Evolutionary conservation across 2,797 vertebrate species (phyloP), one percentile per base, ranked within the genome.

Genomic region (Hippoglossus hippoglossus): DNA sequence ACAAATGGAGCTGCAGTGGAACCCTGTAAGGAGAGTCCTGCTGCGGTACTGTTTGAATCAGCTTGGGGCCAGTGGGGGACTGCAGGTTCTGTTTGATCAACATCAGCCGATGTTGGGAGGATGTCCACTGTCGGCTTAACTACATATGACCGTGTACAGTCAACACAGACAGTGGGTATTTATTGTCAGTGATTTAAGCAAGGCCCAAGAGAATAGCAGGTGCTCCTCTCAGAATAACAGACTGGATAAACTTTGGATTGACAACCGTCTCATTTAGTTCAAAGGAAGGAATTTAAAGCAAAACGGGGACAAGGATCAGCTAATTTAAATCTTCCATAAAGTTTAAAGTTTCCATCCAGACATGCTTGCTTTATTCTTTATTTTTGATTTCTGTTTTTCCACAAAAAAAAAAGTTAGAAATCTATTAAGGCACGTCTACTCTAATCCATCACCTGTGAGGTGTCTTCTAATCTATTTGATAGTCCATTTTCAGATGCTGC

Each of bases 81-180:
- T 79, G 84, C 84, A 77, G 90, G 87, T 89, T 89, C 71, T 93
- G 90, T 93, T 92, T 91, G 91, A 92, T 92, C 90, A 93, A 92
- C 90, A 92, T 86, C 85, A 92, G 87, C n/a, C 54, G 72, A 90
- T 81, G 86, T 85, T 84, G 75, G 73, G 81, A 85, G 81, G 77
- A 71, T 78, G 85, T 89, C 87, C 83, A 82, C 88, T 73, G 75
- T 80, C 83, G 78, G 69, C 73, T 76, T 82, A 89, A 87, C 82
- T 74, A 80, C 81, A 87, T 77, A 83, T 89, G 90, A 80, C 86
- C 87, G 77, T 82, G 71, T 64, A 77, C 73, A 82, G 77, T 89
- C 81, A 88, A 86, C 73, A 90, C 60, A 81, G 76, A 77, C 76
- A 77, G 81, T 73, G 71, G 78, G 73, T 50, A 68, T 69, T 77